These are phyloP conservation scores for Peucedramus taeniatus DNA, from an alignment of 2,113 vertebrate genomes.

Conservation along the genomic window DNA sequence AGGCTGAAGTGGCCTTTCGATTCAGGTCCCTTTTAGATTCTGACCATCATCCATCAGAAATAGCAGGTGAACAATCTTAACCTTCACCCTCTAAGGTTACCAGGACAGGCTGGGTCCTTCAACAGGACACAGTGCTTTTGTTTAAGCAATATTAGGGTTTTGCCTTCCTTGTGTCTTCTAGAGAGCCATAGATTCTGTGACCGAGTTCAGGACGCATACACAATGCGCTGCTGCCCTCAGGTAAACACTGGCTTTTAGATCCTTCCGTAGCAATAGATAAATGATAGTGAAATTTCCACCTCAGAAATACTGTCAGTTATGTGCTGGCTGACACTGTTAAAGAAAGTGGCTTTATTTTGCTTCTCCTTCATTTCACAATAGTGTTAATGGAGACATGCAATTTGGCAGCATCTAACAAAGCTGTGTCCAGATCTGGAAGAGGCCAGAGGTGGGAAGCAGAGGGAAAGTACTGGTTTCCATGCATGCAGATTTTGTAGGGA, in stretches of 20 bases:
- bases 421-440: neutral
- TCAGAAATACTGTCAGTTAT: neutral
- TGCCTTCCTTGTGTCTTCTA: conserved; percentile 47
- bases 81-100: neutral
- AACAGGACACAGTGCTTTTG: neutral
- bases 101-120: neutral
- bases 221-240: conserved; percentile 97
- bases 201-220: conserved; percentile 94
- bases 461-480: neutral
- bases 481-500: neutral
- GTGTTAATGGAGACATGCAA: neutral
- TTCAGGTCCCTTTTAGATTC: conserved; percentile 96
- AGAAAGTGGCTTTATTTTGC: neutral
- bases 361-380: neutral
- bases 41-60: conserved; percentile 95
- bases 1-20: conserved; percentile 89
- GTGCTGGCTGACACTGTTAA: neutral
- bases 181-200: conserved; percentile 98
- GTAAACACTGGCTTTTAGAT: conserved; percentile 66
- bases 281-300: neutral
- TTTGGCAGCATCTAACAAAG: neutral
- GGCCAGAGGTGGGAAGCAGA: neutral
- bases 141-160: neutral
- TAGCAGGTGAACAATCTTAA: conserved; percentile 81
- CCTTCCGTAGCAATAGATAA: neutral